phyloP scores from a whole-genome alignment of 2,888 invertebrate genomes.

The Callyntrura sp. region DNA sequence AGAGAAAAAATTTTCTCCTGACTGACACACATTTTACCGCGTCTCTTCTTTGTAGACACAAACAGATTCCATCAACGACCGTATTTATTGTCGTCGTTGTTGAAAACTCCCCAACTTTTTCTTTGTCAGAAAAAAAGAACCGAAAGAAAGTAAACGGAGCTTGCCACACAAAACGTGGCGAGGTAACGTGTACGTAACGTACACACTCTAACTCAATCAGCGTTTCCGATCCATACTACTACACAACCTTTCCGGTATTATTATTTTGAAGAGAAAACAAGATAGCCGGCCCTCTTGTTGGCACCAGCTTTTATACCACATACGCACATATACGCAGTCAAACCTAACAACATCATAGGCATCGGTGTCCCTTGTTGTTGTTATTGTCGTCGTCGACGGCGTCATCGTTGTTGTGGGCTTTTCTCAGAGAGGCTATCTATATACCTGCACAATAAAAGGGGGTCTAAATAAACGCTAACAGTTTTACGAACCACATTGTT shows the following conservation, averaged over 20 bases:
- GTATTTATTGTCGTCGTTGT: background rate
- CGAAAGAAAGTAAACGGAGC: constrained; percentile 8
- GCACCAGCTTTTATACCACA: background rate
- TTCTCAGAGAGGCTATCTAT: background rate
- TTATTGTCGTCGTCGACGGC: background rate
- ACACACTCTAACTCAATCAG: constrained; percentile 22
- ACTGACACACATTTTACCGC: background rate
- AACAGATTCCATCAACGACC: background rate
- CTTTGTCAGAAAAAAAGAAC: background rate
- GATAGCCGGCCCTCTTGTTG: background rate
- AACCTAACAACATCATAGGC: background rate
- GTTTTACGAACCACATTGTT: background rate
- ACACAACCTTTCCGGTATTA: background rate
- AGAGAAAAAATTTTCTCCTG: background rate
- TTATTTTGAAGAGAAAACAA: background rate
- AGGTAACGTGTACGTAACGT: constrained; percentile 21
- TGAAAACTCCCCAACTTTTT: background rate
- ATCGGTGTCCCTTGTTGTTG: too few species aligned
- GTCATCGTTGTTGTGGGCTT: background rate
- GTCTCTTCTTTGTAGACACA: background rate
- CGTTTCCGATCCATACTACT: constrained; percentile 38
- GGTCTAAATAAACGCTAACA: background rate
- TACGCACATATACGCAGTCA: background rate
- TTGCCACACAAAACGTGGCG: constrained; percentile 5
- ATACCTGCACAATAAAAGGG: too few species aligned